Conservation (phyloP, 2,113 vertebrate genomes). For the Canis aureus region DNA sequence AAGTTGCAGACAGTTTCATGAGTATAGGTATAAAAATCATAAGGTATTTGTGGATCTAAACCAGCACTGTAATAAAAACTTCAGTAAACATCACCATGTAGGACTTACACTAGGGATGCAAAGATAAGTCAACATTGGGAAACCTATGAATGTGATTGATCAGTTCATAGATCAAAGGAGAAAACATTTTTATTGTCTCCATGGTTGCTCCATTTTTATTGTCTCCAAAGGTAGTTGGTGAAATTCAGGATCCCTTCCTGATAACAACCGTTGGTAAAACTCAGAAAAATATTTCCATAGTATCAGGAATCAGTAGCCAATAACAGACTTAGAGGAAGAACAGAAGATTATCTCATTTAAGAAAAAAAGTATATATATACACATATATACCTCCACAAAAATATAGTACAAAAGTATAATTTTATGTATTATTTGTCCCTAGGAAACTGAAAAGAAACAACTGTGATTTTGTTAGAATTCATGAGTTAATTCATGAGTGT, state of each 20-base stretch:
- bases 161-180: not conserved
- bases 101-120: not conserved
- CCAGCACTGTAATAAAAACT: not conserved
- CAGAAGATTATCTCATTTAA: not conserved
- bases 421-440: not conserved
- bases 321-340: not conserved
- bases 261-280: not conserved
- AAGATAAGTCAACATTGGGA: not conserved
- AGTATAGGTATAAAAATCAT: not conserved
- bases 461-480: not conserved
- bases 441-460: not conserved
- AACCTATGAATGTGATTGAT: not conserved
- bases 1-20: not conserved
- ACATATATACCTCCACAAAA: not conserved
- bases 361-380: not conserved
- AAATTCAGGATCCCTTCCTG: not conserved
- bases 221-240: slow-evolving; percentile 6
- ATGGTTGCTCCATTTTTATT: not conserved
- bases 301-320: not conserved
- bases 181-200: not conserved
- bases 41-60: not conserved
- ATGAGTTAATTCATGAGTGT: not conserved
- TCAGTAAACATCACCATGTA: not conserved
- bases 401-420: not conserved
- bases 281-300: not conserved